These are phyloP conservation scores for Sebastes flavidus DNA, from an alignment of 2,797 vertebrate genomes.

Conservation along the genomic window DNA sequence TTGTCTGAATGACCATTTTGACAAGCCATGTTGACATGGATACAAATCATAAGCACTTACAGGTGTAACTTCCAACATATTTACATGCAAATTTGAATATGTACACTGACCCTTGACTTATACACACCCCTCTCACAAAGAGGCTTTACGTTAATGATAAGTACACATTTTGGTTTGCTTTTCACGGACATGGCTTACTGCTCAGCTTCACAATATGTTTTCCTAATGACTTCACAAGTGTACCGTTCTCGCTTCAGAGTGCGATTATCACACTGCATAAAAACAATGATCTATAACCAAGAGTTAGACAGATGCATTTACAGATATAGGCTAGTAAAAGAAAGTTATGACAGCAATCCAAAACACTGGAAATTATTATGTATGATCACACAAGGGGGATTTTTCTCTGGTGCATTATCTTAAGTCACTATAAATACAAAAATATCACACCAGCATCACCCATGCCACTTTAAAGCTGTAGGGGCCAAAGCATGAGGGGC, in stretches of 20 bases:
- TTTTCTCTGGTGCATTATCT: slow-evolving; percentile 68
- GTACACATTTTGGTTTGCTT: slow-evolving; percentile 30
- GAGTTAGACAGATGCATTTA: slow-evolving; percentile 14
- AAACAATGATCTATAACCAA: slow-evolving; percentile 39
- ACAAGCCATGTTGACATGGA: slow-evolving; percentile 21
- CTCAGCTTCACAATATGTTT: slow-evolving; percentile 19
- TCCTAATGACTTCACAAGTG: slow-evolving; percentile 13
- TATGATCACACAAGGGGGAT: slow-evolving; percentile 51
- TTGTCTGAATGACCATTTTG: slow-evolving; percentile 13
- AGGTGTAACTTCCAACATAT: slow-evolving; percentile 48
- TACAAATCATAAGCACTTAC: slow-evolving; percentile 45
- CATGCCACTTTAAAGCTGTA: slow-evolving; percentile 75
- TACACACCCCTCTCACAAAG: slow-evolving; percentile 16
- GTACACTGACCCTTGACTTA: slow-evolving; percentile 31
- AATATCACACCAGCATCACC: slow-evolving; percentile 87
- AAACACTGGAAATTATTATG: slow-evolving; percentile 65
- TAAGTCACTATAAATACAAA: slow-evolving; percentile 89
- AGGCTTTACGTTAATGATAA: slow-evolving; percentile 13
- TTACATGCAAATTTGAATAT: slow-evolving; percentile 64
- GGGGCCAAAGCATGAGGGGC: slow-evolving; percentile 16
- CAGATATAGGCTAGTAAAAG: slow-evolving; percentile 2
- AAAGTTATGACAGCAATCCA: slow-evolving; percentile 32
- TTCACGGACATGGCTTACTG: slow-evolving; percentile 20
- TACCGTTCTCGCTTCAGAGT: slow-evolving; percentile 11
- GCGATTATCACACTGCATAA: slow-evolving; percentile 32